Base-by-base conservation (phyloP, 2,888 invertebrate species). In the Troides aeacus region DNA sequence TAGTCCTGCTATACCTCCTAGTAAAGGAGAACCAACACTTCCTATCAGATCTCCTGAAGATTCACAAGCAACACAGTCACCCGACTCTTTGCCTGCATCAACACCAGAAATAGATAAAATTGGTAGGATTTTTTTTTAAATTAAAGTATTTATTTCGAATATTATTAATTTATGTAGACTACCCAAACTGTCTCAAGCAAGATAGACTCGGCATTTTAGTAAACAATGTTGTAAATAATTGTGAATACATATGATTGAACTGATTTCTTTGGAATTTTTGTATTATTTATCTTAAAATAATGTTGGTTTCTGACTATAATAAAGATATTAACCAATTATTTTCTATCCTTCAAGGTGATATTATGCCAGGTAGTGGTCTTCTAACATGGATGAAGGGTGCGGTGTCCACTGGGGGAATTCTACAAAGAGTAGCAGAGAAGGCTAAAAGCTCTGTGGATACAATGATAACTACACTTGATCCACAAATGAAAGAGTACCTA, bases 401-500 rank as follows among this genome's bases (percentile, higher is more conserved):
- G 0, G 95, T 96, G 1, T 90, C 94, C 0, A 93, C 92, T 39
- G 95, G 95, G 8, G 93, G 93, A 12, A 88, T 96, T 1, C 83
- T 96, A 50, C 94, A 94, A 63, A 93, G 94, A 78, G 95, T 96
- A 15, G 96, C 96, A 0, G 96, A 96, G 79, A 95, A 95, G 76
- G 96, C 96, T 0, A 96, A 96, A 91, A 96, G 93, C 79, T 97
- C 97, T 1, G 95, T 97, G 0, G 97, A 97, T 83, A 95, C 96
- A 0, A 95, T 97, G 94, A 97, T 97, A 67, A 97, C 97, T 15
- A 97, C 97, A 12, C 88, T 97, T 36, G 97, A 97, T 85, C 97
- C 97, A 21, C 97, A 97, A 84, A 97, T 97, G 97, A 96, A 95
- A 82, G 96, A 97, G 87, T 96, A 96, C 80, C 94, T 97, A 75